Evolutionary conservation across 2,888 invertebrate genomes (phyloP).

Genomic region (Lepidonotus clava): DNA sequence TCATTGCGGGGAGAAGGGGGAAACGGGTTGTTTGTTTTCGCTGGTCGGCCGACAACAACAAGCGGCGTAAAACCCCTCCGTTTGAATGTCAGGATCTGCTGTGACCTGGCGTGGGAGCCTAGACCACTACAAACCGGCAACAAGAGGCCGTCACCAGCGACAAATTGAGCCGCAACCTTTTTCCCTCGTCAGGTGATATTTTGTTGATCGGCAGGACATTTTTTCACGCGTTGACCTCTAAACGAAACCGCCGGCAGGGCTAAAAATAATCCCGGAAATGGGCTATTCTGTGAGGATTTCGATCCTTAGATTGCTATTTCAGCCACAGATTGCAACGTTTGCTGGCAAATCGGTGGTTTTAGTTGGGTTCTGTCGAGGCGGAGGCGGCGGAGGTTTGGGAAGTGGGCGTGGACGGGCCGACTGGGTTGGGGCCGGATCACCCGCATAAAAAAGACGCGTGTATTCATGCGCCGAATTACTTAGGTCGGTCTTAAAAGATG

Average conservation of each 20-base stretch:
- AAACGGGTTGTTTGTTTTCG: background rate
- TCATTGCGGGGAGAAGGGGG: background rate
- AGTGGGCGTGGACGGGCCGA: slow-evolving; percentile 2
- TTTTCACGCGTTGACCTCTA: background rate
- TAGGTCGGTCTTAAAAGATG: too few relatives aligned
- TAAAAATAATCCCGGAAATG: background rate
- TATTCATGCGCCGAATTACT: slow-evolving; percentile 17
- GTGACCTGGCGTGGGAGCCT: background rate
- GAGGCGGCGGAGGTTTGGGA: background rate
- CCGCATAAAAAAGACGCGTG: background rate
- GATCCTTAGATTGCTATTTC: background rate
- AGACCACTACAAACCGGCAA: background rate
- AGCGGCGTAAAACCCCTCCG: background rate
- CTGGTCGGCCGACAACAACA: background rate
- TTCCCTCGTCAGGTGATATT: background rate
- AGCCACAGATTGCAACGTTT: background rate
- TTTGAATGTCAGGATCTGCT: background rate
- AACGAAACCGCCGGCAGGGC: background rate
- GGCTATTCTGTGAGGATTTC: slow-evolving; percentile 2
- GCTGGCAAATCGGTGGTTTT: background rate
- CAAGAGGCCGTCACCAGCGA: background rate
- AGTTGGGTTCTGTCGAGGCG: background rate
- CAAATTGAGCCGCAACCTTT: background rate
- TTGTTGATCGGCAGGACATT: background rate
- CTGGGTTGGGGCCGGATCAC: background rate